Evolutionary conservation across 2,888 invertebrate genomes (phyloP).

Genomic region (Papilio demoleus): DNA sequence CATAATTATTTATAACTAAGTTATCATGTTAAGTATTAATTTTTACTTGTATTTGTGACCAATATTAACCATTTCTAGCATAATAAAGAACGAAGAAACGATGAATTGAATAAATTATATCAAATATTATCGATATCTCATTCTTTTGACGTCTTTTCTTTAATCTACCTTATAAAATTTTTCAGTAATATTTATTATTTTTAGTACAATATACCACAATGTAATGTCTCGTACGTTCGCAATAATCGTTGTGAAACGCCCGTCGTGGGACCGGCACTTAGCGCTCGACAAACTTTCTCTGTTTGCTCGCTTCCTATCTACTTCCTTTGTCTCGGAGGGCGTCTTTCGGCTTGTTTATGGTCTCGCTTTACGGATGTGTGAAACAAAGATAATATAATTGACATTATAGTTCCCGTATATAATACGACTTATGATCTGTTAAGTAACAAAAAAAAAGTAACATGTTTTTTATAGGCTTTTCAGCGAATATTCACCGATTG

Average conservation of each 20-base stretch:
- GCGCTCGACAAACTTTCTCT: constrained; percentile 29
- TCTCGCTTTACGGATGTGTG: not conserved
- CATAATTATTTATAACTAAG: too few relatives aligned
- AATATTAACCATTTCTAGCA: too few relatives aligned
- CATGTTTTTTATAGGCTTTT: too few relatives aligned
- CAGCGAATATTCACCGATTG: not conserved
- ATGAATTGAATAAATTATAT: too few relatives aligned
- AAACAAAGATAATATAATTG: not conserved
- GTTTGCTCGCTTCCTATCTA: constrained; percentile 27
- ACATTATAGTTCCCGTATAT: too few relatives aligned
- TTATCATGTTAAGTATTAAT: too few relatives aligned
- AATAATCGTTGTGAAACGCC: constrained; percentile 30
- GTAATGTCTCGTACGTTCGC: not conserved
- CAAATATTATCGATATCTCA: too few relatives aligned
- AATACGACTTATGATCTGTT: not conserved
- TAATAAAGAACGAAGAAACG: too few relatives aligned
- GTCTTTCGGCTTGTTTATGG: constrained; percentile 1
- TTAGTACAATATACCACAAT: too few relatives aligned
- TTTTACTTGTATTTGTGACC: not conserved
- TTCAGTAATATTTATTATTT: not conserved
- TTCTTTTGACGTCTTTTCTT: too few relatives aligned
- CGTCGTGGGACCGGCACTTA: constrained; percentile 32
- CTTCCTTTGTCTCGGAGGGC: constrained; percentile 28
- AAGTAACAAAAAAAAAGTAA: too few relatives aligned
- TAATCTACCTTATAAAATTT: too few relatives aligned